Percentiles rank a stretch among this genome's conserved stretches.
phyloP scores from a whole-genome alignment of 1,140 invertebrate species.

The Eueides isabella region DNA sequence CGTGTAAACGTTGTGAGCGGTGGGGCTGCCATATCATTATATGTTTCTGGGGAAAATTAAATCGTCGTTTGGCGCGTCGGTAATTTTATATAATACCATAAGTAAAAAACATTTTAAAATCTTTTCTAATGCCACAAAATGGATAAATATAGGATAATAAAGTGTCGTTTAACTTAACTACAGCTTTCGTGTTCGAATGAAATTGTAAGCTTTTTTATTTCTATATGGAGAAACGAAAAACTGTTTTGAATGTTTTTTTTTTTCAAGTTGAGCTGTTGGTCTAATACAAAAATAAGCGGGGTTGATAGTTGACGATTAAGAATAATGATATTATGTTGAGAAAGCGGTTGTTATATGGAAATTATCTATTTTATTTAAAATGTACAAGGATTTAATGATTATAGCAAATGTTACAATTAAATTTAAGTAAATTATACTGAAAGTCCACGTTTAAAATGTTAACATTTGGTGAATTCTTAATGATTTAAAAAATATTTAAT shows the following conservation, averaged over 20 bases:
- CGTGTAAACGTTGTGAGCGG: conserved; percentile 58
- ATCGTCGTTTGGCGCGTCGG: conserved; percentile 65
- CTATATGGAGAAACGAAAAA: not conserved
- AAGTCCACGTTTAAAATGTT: not conserved
- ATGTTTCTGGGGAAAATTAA: conserved; percentile 66
- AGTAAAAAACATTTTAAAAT: conserved; percentile 28
- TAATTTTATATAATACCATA: conserved; percentile 59
- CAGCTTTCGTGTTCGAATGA: conserved; percentile 55
- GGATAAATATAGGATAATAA: conserved; percentile 75
- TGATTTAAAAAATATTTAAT: no score
- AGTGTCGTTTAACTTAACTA: conserved; percentile 80
- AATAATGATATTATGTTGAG: not conserved
- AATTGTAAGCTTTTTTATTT: conserved; percentile 55
- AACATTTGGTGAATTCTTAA: not conserved
- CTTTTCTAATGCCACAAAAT: conserved; percentile 69
- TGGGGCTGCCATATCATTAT: conserved; percentile 68
- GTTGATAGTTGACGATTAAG: conserved; percentile 1
- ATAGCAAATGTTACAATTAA: not conserved
- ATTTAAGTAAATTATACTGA: not conserved
- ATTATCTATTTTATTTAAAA: not conserved
- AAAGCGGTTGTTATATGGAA: not conserved
- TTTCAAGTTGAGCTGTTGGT: conserved; percentile 5
- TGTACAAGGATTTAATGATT: not conserved
- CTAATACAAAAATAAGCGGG: conserved; percentile 1
- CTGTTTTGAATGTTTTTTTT: conserved; percentile 14